phyloP scores from a whole-genome alignment of 2,888 invertebrate genomes.

The Spodoptera exigua region DNA sequence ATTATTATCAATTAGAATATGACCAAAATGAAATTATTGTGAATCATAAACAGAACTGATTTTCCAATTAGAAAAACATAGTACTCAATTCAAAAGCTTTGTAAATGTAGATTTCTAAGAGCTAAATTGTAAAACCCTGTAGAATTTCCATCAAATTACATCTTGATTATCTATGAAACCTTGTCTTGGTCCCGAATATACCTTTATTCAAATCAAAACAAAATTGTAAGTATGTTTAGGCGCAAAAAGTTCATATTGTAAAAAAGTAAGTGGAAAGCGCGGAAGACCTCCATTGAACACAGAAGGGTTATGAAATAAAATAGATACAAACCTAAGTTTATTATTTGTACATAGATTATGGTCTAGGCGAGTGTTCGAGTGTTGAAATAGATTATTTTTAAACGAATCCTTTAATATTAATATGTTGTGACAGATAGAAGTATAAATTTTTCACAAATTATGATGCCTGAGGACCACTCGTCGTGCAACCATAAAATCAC shows the following conservation, averaged over 20 bases:
- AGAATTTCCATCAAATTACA: slow-evolving; percentile 19
- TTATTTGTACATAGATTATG: slow-evolving; percentile 45
- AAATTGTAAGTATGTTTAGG: not conserved
- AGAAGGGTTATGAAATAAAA: slow-evolving; percentile 39
- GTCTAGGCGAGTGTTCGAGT: slow-evolving; percentile 24
- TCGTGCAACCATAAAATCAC: slow-evolving; percentile 44
- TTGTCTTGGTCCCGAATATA: slow-evolving; percentile 7
- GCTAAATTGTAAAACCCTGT: slow-evolving; percentile 28
- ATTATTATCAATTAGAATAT: slow-evolving; percentile 21
- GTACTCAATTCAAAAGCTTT: slow-evolving; percentile 15
- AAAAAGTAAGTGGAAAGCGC: slow-evolving; percentile 10
- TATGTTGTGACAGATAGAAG: slow-evolving; percentile 3
- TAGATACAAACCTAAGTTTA: slow-evolving; percentile 37
- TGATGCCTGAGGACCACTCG: slow-evolving; percentile 40
- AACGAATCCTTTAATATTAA: slow-evolving; percentile 22
- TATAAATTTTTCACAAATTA: not conserved
- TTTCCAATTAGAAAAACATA: slow-evolving; percentile 27
- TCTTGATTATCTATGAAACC: slow-evolving; percentile 2
- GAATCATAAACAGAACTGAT: slow-evolving; percentile 25
- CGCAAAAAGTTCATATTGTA: slow-evolving; percentile 17
- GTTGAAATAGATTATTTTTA: slow-evolving; percentile 9
- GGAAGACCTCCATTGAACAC: slow-evolving; percentile 53
- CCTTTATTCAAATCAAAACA: slow-evolving; percentile 10
- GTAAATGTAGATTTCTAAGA: slow-evolving; percentile 16
- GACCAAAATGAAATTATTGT: slow-evolving; percentile 23